Conservation (phyloP, 2,888 invertebrate genomes). For the Unio delphinus region DNA sequence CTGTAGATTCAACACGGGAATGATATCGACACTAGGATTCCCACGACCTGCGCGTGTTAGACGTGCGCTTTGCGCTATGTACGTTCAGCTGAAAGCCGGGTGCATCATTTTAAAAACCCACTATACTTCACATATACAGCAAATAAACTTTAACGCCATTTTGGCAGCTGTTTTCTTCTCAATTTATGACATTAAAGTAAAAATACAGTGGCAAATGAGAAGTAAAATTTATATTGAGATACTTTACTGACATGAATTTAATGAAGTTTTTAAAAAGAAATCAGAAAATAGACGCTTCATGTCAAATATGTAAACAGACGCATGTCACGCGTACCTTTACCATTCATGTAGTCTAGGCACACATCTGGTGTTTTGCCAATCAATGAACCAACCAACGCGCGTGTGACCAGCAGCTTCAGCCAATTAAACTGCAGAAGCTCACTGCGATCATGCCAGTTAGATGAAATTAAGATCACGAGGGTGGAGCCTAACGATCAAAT, state of each 20-base stretch:
- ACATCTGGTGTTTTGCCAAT: conserved; percentile 2
- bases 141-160: conserved; percentile 8
- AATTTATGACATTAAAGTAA: conserved; percentile 10
- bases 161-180: conserved; percentile 11
- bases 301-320: conserved; percentile 7
- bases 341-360: conserved; percentile 21
- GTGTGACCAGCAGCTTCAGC: conserved; percentile 38
- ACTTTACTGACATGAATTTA: not conserved
- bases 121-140: conserved; percentile 10
- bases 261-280: not conserved
- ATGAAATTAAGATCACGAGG: conserved; percentile 38
- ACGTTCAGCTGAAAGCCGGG: conserved; percentile 3
- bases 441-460: conserved; percentile 41
- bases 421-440: conserved; percentile 40
- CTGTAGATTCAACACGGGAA: conserved; percentile 19
- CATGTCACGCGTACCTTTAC: conserved; percentile 25
- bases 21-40: conserved; percentile 23
- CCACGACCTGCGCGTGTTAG: conserved; percentile 53
- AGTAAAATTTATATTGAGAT: not conserved
- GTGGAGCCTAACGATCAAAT: conserved; percentile 29
- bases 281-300: conserved; percentile 2
- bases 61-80: conserved; percentile 30
- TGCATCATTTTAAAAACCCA: conserved; percentile 2
- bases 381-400: conserved; percentile 45
- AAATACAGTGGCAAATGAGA: conserved; percentile 12